Conservation (phyloP, 1,140 invertebrate genomes). For the Rhizoglyphus robini region DNA sequence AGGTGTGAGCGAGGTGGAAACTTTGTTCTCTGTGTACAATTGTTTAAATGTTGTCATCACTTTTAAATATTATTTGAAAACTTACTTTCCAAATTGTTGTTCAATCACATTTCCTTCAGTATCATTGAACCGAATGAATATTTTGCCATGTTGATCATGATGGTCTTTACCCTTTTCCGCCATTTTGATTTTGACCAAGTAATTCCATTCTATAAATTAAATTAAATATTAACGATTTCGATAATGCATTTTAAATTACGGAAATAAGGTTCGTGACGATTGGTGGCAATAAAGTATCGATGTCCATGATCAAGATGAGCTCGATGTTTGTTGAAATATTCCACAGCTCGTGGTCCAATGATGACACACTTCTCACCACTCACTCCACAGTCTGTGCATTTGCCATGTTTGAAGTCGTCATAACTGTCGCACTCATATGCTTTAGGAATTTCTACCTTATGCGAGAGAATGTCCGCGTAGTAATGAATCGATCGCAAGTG, state of each 20-base stretch:
- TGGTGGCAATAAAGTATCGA: background rate
- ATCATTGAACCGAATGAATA: background rate
- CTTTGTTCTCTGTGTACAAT: background rate
- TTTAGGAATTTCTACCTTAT: constrained; percentile 3
- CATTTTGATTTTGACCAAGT: background rate
- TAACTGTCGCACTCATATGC: constrained; percentile 27
- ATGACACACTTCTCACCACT: background rate
- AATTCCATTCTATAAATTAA: no score
- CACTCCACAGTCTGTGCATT: background rate
- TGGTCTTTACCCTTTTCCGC: background rate
- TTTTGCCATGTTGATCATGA: background rate
- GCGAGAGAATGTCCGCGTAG: constrained; percentile 62
- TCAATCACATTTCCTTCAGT: background rate
- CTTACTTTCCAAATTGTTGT: background rate
- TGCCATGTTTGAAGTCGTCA: constrained; percentile 20
- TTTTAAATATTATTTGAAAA: background rate
- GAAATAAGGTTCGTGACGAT: background rate
- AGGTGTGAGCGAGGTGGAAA: background rate
- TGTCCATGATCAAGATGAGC: background rate
- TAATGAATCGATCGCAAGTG: constrained; percentile 71
- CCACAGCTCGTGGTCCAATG: background rate
- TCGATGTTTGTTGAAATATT: background rate
- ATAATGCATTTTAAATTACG: no score
- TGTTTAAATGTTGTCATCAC: background rate
- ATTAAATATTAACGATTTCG: no score